Evolutionary conservation across 2,888 invertebrate genomes (phyloP).

Genomic region (Zaprionus bogoriensis): DNA sequence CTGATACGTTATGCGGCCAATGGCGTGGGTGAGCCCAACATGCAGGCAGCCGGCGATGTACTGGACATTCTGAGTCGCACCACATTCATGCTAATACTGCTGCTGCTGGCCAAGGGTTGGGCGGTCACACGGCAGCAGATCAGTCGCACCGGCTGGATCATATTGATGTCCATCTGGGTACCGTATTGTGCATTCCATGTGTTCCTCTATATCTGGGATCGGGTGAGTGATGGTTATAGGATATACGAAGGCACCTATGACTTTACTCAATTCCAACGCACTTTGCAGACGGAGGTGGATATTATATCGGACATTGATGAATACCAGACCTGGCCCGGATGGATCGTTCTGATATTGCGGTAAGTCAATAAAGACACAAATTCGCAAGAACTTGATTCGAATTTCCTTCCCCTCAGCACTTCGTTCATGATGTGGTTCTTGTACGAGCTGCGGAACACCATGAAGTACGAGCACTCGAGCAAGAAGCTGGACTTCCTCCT

Average conservation of each 20-base stretch:
- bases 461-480: constrained; percentile 90
- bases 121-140: constrained; percentile 95
- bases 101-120: constrained; percentile 98
- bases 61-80: constrained; percentile 96
- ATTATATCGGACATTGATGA: constrained; percentile 98
- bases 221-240: too few species aligned
- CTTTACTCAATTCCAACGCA: not conserved
- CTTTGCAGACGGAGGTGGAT: constrained; percentile 94
- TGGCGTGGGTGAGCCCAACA: constrained; percentile 92
- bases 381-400: not conserved
- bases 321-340: constrained; percentile 99
- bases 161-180: constrained; percentile 89
- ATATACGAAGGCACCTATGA: too few species aligned
- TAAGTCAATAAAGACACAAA: constrained; percentile 35
- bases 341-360: constrained; percentile 93
- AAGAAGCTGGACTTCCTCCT: constrained; percentile 95
- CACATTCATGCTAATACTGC: constrained; percentile 94
- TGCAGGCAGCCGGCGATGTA: constrained; percentile 95
- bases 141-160: constrained; percentile 89
- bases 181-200: constrained; percentile 95
- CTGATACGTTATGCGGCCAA: constrained; percentile 95
- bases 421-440: constrained; percentile 94
- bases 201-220: constrained; percentile 97
- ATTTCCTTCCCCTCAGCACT: constrained; percentile 83
- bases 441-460: constrained; percentile 89